phyloP scores from a whole-genome alignment of 2,797 vertebrate species.

The Gobionotothen gibberifrons region DNA sequence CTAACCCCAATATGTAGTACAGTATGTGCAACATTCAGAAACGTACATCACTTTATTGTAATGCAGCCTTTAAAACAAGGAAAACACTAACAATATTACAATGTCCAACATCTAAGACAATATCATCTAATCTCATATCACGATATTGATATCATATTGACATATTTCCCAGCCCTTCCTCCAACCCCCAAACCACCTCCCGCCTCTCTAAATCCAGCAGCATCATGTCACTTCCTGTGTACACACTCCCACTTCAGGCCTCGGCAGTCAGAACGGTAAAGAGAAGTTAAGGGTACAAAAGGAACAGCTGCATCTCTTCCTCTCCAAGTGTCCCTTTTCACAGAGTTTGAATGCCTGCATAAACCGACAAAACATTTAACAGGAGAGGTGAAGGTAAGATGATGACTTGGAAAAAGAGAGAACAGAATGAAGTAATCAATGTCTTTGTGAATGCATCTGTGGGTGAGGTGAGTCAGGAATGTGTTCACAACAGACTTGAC shows the following conservation, averaged over 20 bases:
- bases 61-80: too few relatives aligned
- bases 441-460: conserved; percentile 54
- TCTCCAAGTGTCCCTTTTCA: conserved; percentile 21
- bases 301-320: conserved; percentile 14
- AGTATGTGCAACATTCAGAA: too few relatives aligned
- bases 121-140: too few relatives aligned
- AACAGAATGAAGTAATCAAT: conserved; percentile 54
- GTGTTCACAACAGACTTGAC: conserved; percentile 60
- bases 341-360: conserved; percentile 22
- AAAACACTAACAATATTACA: too few relatives aligned
- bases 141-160: too few relatives aligned
- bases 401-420: conserved; percentile 11
- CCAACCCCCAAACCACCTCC: background rate
- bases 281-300: conserved; percentile 27
- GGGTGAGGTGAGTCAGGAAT: conserved; percentile 63
- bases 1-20: too few relatives aligned
- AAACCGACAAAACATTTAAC: conserved; percentile 29
- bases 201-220: conserved; percentile 16
- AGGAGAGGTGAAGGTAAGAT: conserved; percentile 30
- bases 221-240: conserved; percentile 2
- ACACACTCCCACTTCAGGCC: conserved; percentile 15
- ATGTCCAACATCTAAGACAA: too few relatives aligned
- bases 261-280: conserved; percentile 5
- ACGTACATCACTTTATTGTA: too few relatives aligned
- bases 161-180: background rate